Percentiles rank a stretch among this genome's conserved stretches.
phyloP scores from a whole-genome alignment of 2,797 vertebrate species.

The Pseudochirops corinnae region DNA sequence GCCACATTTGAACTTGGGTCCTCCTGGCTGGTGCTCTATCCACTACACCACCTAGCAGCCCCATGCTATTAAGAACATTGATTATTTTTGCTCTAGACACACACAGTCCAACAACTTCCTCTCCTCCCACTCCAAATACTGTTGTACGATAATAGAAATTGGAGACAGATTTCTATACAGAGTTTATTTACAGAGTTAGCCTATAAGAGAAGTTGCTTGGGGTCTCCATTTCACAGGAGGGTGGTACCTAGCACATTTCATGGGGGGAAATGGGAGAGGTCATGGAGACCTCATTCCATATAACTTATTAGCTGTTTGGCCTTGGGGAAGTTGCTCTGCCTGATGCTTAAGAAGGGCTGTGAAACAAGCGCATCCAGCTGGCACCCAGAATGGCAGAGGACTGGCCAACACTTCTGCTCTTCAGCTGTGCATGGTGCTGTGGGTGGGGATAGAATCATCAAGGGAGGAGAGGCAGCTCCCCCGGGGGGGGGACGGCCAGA shows the following conservation, averaged over 20 bases:
- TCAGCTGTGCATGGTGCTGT: neutral
- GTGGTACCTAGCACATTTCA: neutral
- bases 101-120: neutral
- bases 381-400: neutral
- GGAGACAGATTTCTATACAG: neutral
- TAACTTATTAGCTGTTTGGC: neutral
- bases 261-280: neutral
- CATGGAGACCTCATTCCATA: neutral
- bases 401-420: neutral
- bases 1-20: neutral
- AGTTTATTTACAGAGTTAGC: constrained; percentile 28
- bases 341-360: neutral
- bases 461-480: neutral
- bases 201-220: neutral
- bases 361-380: neutral
- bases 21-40: neutral
- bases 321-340: neutral
- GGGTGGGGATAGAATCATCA: neutral
- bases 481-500: neutral
- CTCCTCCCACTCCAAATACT: neutral
- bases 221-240: neutral
- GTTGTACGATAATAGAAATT: neutral
- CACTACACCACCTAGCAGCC: neutral
- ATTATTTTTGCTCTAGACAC: neutral
- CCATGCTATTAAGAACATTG: neutral